phyloP scores from a whole-genome alignment of 2,888 invertebrate species.

The Parthenolecanium corni region DNA sequence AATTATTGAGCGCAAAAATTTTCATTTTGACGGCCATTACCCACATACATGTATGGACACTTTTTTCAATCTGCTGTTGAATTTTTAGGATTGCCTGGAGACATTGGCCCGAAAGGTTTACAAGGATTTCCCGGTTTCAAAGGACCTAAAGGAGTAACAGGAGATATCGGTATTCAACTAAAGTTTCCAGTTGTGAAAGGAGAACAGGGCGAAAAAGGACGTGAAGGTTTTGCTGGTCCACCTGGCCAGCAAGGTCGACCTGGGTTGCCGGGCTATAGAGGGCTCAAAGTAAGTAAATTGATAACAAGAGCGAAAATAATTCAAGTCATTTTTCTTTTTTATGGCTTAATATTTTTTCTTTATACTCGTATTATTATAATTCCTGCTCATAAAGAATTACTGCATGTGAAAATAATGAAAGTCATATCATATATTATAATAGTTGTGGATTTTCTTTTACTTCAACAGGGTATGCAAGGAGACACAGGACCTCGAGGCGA shows the following conservation, averaged over 20 bases:
- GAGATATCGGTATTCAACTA: constrained; percentile 41
- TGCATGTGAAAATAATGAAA: no score
- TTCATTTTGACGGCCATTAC: neutral
- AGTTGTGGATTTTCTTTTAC: no score
- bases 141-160: constrained; percentile 42
- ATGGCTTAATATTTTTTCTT: no score
- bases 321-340: no score
- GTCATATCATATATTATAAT: no score
- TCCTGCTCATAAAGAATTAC: no score
- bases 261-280: constrained; percentile 29
- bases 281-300: constrained; percentile 28
- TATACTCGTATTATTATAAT: no score
- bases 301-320: neutral
- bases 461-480: constrained; percentile 33
- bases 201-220: constrained; percentile 42
- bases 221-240: constrained; percentile 45
- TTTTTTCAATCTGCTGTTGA: neutral
- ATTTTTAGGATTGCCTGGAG: constrained; percentile 34
- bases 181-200: constrained; percentile 40
- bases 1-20: neutral
- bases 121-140: constrained; percentile 36
- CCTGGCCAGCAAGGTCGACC: constrained; percentile 39
- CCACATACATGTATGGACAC: neutral
- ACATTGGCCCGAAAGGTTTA: constrained; percentile 38
- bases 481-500: constrained; percentile 39